Percentiles rank a stretch among this genome's conserved stretches.
phyloP scores from a whole-genome alignment of 2,797 vertebrate species.

The Pteronotus mesoamericanus region DNA sequence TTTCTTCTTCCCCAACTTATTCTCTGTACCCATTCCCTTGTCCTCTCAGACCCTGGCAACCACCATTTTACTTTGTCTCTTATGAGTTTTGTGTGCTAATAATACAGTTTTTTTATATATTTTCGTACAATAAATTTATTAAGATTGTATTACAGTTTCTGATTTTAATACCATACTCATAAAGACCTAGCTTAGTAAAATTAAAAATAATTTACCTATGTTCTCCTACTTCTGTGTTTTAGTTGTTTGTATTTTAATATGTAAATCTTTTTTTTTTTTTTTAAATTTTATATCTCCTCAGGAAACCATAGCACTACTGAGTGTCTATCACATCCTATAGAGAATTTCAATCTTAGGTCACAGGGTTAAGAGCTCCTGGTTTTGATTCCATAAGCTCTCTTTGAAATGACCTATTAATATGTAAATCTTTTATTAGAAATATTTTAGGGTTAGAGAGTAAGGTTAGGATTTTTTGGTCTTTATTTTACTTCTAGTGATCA shows the following conservation, averaged over 20 bases:
- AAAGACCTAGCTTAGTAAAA: background rate
- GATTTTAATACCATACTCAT: background rate
- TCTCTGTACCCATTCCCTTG: background rate
- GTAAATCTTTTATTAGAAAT: background rate
- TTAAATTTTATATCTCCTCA: no score
- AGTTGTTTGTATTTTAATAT: constrained; percentile 9
- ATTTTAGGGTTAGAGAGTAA: background rate
- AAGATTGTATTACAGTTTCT: background rate
- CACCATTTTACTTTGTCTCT: background rate
- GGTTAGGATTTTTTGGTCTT: background rate
- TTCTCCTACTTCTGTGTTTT: background rate
- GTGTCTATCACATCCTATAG: no score
- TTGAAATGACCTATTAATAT: no score
- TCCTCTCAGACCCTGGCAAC: background rate
- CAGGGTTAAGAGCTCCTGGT: no score
- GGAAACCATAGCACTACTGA: no score
- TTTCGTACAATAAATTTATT: background rate
- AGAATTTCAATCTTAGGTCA: no score
- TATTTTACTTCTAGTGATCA: background rate
- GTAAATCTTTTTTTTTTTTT: background rate
- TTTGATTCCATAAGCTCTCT: no score
- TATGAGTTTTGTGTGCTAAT: constrained; percentile 1
- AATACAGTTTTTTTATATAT: background rate
- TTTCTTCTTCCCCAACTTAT: background rate
- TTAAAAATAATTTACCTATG: background rate